Conservation (phyloP, 92 coral and sea anemone species). For the Palythoa heliodiscus region DNA sequence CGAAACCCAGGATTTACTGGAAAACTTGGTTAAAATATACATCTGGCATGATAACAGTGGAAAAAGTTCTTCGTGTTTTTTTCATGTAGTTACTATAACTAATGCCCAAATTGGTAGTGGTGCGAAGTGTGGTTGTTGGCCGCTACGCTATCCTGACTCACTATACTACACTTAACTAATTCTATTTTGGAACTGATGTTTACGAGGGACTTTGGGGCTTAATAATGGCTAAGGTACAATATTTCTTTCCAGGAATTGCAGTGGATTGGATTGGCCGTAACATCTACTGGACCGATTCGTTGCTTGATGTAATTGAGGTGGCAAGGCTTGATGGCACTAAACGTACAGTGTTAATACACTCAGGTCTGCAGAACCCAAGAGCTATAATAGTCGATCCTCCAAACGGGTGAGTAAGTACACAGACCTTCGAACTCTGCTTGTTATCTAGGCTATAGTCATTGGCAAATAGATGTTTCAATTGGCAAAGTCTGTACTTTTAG, state of each 20-base stretch:
- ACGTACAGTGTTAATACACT: constrained; percentile 75
- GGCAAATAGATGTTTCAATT: no score
- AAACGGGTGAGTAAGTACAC: constrained; percentile 73
- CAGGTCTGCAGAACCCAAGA: constrained; percentile 87
- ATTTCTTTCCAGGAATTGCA: constrained; percentile 74
- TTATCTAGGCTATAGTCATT: neutral
- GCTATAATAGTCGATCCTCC: constrained; percentile 94
- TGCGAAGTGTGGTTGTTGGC: no score
- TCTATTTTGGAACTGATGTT: no score
- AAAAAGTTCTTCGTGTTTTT: constrained; percentile 81
- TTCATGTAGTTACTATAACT: constrained; percentile 67
- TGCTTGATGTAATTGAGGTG: constrained; percentile 89
- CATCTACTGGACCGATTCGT: constrained; percentile 97
- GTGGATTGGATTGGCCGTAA: constrained; percentile 99
- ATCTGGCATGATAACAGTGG: constrained; percentile 92
- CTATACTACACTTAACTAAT: no score
- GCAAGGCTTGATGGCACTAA: constrained; percentile 79
- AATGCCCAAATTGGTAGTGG: constrained; percentile 55
- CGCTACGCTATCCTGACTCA: no score
- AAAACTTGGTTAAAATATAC: constrained; percentile 66
- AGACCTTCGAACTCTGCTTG: neutral
- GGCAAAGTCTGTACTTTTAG: no score
- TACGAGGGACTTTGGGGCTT: no score
- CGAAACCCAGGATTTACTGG: constrained; percentile 46
- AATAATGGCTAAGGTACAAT: neutral